A percentile compares a stretch with the other conserved stretches of the same genome.
phyloP scores from a whole-genome alignment of 1,140 invertebrate species.

The Schmidtea mediterranea region DNA sequence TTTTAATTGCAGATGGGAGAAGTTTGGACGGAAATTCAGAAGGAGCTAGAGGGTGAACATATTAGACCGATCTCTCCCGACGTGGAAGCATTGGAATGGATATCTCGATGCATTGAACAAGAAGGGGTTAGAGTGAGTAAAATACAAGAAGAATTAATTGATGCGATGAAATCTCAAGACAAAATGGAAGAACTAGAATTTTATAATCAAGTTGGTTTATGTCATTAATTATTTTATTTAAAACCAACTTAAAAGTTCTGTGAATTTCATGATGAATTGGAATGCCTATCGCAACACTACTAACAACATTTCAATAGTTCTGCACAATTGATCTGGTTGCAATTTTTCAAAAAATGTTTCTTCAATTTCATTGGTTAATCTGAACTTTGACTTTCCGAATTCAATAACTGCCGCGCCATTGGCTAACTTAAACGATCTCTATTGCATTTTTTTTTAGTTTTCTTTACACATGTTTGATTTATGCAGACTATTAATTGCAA shows the following conservation, averaged over 20 bases:
- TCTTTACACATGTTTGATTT: no score
- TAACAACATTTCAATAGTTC: no score
- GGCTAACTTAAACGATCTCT: no score
- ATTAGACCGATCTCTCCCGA: slow-evolving; percentile 23
- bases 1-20: slow-evolving; percentile 17
- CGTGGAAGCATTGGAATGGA: slow-evolving; percentile 21
- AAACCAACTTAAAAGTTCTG: not conserved
- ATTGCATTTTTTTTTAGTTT: no score
- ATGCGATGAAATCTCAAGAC: slow-evolving; percentile 19
- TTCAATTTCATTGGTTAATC: no score
- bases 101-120: slow-evolving; percentile 19
- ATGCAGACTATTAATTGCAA: no score
- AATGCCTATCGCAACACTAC: no score
- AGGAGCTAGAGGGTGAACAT: slow-evolving; percentile 19
- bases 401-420: no score
- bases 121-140: slow-evolving; percentile 16
- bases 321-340: no score
- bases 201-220: slow-evolving; percentile 18
- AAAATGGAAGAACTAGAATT: slow-evolving; percentile 22
- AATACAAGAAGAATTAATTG: slow-evolving; percentile 20
- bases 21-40: slow-evolving; percentile 23
- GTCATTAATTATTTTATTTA: slow-evolving; percentile 1
- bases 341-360: no score
- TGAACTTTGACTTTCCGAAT: no score
- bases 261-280: no score